phyloP scores from a whole-genome alignment of 2,797 vertebrate genomes.

The Channa striata region DNA sequence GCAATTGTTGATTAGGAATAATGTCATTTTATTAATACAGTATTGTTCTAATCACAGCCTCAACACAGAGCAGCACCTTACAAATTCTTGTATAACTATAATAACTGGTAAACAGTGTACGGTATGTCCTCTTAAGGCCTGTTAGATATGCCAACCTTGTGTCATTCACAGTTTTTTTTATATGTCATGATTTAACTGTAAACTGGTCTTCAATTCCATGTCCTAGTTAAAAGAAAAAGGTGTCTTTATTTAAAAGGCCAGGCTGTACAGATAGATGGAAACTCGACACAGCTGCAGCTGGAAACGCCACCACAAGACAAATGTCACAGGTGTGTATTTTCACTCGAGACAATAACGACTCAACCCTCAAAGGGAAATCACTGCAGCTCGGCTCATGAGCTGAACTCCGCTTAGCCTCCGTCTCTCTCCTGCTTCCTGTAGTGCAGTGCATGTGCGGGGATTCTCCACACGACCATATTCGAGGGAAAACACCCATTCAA shows the following conservation, averaged over 20 bases:
- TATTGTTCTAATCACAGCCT: not conserved
- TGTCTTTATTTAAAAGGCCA: conserved; percentile 40
- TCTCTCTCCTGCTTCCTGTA: conserved; percentile 12
- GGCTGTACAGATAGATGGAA: conserved; percentile 24
- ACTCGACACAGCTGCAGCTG: conserved; percentile 57
- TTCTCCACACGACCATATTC: conserved; percentile 12
- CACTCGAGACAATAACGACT: conserved; percentile 59
- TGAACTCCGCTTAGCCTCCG: conserved; percentile 20
- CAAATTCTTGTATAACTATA: not conserved
- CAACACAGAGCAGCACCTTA: not conserved
- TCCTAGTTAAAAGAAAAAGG: conserved; percentile 38
- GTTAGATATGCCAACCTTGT: not conserved
- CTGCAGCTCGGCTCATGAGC: conserved; percentile 23
- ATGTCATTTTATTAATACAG: not conserved
- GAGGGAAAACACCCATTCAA: conserved; percentile 8
- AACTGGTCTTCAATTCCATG: conserved; percentile 10
- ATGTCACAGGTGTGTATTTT: conserved; percentile 74
- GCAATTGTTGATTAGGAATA: too few species aligned
- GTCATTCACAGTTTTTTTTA: not conserved
- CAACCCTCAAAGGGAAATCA: conserved; percentile 48
- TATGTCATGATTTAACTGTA: not conserved
- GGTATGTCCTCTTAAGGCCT: not conserved
- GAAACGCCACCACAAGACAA: conserved; percentile 52
- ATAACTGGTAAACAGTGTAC: not conserved
- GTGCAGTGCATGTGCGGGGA: not conserved